These are phyloP conservation scores for Saccopteryx bilineata DNA, from an alignment of 2,113 vertebrate species.

Conservation along the genomic window DNA sequence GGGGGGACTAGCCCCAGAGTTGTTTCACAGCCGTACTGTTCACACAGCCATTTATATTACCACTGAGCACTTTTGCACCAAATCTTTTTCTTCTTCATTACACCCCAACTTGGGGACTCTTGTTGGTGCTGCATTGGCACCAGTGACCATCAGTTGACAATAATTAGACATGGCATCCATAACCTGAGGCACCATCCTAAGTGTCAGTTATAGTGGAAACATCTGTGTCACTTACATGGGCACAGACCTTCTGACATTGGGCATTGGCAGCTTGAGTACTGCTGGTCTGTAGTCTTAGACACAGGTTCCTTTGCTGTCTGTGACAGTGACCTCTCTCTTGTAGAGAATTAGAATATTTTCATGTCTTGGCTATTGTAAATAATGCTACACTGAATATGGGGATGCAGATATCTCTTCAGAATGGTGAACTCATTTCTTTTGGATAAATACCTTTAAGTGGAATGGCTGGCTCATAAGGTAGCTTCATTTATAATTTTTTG, in stretches of 20 bases:
- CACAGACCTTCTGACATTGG: not conserved
- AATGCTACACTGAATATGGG: not conserved
- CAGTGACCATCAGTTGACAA: not conserved
- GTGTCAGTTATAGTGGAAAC: not conserved
- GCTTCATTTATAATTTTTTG: not conserved
- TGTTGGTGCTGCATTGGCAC: not conserved
- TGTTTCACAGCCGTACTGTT: not conserved
- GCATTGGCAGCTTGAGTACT: not conserved
- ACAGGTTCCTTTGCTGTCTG: not conserved
- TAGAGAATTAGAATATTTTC: not conserved
- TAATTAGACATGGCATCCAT: not conserved
- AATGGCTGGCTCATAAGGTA: not conserved
- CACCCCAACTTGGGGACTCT: not conserved
- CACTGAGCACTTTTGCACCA: not conserved
- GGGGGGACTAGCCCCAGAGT: not conserved
- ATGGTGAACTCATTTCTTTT: not conserved
- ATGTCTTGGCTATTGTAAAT: not conserved
- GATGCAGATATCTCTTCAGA: not conserved
- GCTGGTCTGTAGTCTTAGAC: not conserved
- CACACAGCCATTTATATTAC: not conserved
- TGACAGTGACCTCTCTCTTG: not conserved
- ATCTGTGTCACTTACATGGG: not conserved
- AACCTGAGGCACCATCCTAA: accelerated
- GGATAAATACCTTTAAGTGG: not conserved
- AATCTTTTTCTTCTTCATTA: not conserved